A percentile compares a stretch with the other conserved stretches of the same genome.
Conservation (phyloP, 2,113 vertebrate species). For the Paraplagusia blochii region DNA sequence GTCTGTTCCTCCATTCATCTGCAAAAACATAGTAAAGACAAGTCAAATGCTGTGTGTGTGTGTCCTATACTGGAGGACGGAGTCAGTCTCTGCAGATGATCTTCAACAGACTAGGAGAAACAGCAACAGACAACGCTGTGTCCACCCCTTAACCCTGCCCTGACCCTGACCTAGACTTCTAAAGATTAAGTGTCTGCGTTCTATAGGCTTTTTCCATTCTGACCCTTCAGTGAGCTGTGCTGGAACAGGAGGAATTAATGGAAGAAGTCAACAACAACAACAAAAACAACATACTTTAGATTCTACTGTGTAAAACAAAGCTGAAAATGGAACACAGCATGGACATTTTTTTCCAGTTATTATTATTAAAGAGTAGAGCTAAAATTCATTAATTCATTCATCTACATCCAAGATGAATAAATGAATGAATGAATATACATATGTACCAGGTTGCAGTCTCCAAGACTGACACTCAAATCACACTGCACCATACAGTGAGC, state of each 20-base stretch:
- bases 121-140: background rate
- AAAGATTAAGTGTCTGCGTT: constrained; percentile 23
- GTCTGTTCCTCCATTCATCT: background rate
- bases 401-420: too few relatives aligned
- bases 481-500: too few relatives aligned
- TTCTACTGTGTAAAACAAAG: background rate
- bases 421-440: too few relatives aligned
- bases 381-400: too few relatives aligned
- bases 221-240: constrained; percentile 13
- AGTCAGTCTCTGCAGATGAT: too few relatives aligned
- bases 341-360: too few relatives aligned
- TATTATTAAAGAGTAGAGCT: too few relatives aligned
- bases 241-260: constrained; percentile 4
- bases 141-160: too few relatives aligned
- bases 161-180: constrained; percentile 6
- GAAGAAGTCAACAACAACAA: background rate
- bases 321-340: background rate
- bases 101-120: constrained; percentile 11
- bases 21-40: constrained; percentile 3
- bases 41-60: background rate
- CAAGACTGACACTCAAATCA: too few relatives aligned
- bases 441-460: too few relatives aligned
- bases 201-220: background rate
- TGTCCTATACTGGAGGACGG: background rate
- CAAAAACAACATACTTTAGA: background rate